Conservation (phyloP, 2,888 invertebrate genomes). For the Brachynemurus nebulosus region DNA sequence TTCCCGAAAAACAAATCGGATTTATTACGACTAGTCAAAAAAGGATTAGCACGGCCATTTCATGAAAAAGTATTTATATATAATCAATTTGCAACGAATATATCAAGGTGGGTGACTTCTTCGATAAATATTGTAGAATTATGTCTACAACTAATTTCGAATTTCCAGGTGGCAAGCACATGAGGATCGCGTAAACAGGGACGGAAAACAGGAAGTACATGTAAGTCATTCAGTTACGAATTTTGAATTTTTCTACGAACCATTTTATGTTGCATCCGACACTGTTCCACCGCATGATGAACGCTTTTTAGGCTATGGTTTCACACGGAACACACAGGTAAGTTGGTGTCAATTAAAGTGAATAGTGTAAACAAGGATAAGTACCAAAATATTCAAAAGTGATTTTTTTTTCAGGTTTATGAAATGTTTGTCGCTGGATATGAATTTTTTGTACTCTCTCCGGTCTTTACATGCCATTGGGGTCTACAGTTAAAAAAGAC, state of each 20-base stretch:
- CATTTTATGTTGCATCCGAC: conserved; percentile 77
- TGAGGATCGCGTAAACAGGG: conserved; percentile 27
- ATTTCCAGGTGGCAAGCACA: conserved; percentile 42
- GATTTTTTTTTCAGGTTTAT: conserved; percentile 52
- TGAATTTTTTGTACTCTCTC: conserved; percentile 75
- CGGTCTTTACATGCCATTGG: conserved; percentile 83
- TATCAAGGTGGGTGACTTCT: conserved; percentile 49
- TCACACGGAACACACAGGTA: conserved; percentile 86
- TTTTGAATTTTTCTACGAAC: conserved; percentile 77
- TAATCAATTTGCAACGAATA: conserved; percentile 85
- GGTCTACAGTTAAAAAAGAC: conserved; percentile 67
- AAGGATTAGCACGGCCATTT: conserved; percentile 74
- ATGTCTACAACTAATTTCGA: neutral
- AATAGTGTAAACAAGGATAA: neutral
- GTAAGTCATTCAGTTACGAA: conserved; percentile 77
- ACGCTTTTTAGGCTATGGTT: conserved; percentile 81
- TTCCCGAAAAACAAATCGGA: conserved; percentile 74
- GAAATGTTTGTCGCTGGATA: conserved; percentile 85
- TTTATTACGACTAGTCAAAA: conserved; percentile 57
- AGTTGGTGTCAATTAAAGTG: too few relatives aligned
- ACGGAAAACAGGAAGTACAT: conserved; percentile 41
- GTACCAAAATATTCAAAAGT: neutral
- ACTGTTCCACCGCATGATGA: conserved; percentile 76
- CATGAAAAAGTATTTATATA: conserved; percentile 85
- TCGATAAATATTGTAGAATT: neutral